Base-by-base conservation (phyloP, 2,888 invertebrate species). In the Macrosiphum euphorbiae region DNA sequence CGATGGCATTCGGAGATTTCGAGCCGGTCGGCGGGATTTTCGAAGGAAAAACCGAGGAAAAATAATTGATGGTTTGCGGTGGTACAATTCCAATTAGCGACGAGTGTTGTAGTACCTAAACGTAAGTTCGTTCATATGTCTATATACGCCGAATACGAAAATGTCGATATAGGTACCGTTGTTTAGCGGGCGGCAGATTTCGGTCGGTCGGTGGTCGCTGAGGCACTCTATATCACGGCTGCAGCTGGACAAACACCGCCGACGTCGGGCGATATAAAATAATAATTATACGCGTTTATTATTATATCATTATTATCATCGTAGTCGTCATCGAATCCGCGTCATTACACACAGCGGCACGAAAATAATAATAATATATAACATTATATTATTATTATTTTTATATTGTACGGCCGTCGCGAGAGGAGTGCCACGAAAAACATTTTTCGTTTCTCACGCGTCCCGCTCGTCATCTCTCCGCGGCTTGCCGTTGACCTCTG, bases 381-480 rank as follows among this genome's bases (percentile, higher is more conserved):
- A 78, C 78, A 35, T 78, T 20, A 35, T 35, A 78, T 78, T 35
- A 78, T 78, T 78, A 78, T 61, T 78, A 67, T 50, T 47, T 24
- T 90, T 47, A 50, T 47, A 35, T 16, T 20, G 47, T 86, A 50
- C 16, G 8, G 28, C 28, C 41, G 20, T 24, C 4, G 41, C 44
- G 58, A 84, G 26, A 26, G 89, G 89, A 85, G 58, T 87, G 87
- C 88, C 94, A 7, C 61, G 58, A 35, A 47, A 47, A 78, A 41
- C 47, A 85, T 90, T 67, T 61, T 61, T 55, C 58, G 90, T 90
- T 94, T 94, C 93, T 94, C 90, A 94, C 94, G 94, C 86, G 90
- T 90, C 61, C 58, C 28, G 35, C 90, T 13, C 78, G 78, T 78
- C 78, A 8, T 35, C 35, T n/a, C 20, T 5, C 55, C 55, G 26